phyloP scores from a whole-genome alignment of 2,888 invertebrate genomes.

The Osmoderma eremita region DNA sequence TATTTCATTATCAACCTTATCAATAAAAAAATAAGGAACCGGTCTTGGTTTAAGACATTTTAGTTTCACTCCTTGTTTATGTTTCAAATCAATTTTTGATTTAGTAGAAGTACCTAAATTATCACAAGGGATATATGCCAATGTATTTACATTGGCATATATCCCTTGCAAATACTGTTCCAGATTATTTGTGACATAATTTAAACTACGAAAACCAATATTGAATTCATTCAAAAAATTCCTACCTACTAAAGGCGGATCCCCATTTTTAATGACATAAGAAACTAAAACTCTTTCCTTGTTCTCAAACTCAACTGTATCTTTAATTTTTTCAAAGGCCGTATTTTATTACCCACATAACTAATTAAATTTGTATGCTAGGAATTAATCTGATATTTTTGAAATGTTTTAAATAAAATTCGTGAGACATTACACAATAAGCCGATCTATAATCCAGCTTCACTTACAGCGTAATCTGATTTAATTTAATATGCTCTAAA shows the following conservation, averaged over 20 bases:
- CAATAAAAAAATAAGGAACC: too few relatives aligned
- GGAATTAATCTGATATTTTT: not conserved
- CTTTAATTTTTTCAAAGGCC: slow-evolving; percentile 17
- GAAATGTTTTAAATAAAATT: slow-evolving; percentile 24
- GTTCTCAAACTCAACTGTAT: slow-evolving; percentile 9
- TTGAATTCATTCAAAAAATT: slow-evolving; percentile 25
- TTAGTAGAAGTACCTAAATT: too few relatives aligned
- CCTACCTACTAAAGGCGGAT: slow-evolving; percentile 21
- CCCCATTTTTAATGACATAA: slow-evolving; percentile 32
- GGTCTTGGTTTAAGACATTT: too few relatives aligned
- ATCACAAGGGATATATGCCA: too few relatives aligned
- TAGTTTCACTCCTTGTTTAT: too few relatives aligned
- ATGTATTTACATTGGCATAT: too few relatives aligned
- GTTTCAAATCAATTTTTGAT: too few relatives aligned
- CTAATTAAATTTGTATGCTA: slow-evolving; percentile 9
- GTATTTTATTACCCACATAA: too few relatives aligned
- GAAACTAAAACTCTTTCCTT: slow-evolving; percentile 17
- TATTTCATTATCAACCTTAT: too few relatives aligned
- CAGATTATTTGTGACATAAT: slow-evolving; percentile 17
- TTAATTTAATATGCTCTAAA: too few relatives aligned
- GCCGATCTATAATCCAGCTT: not conserved
- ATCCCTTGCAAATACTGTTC: too few relatives aligned
- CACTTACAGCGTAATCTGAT: slow-evolving; percentile 20
- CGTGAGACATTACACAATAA: slow-evolving; percentile 15
- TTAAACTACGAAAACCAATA: slow-evolving; percentile 4